Conservation (phyloP, 1,140 invertebrate genomes). For the Ceratoteleas bidentatus region DNA sequence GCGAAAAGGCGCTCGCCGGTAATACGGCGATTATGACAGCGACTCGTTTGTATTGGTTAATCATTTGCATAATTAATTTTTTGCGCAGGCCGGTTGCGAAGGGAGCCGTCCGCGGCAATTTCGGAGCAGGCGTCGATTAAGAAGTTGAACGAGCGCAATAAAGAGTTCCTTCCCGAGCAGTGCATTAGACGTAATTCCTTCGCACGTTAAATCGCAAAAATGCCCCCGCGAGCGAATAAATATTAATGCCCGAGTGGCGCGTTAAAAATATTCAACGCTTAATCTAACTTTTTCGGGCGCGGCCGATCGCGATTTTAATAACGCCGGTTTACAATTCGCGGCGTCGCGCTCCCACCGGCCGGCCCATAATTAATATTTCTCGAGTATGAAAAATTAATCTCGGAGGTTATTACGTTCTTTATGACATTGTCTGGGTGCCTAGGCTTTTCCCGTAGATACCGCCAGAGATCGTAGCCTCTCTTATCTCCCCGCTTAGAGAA, state of each 20-base stretch:
- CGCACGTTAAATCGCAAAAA: too few species aligned
- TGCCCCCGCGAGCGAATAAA: too few species aligned
- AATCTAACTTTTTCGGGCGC: too few species aligned
- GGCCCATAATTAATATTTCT: conserved; percentile 68
- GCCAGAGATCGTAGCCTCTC: conserved; percentile 50
- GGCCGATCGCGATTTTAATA: conserved; percentile 61
- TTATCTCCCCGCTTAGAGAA: conserved; percentile 69
- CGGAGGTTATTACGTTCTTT: conserved; percentile 67
- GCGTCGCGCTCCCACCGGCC: conserved; percentile 21
- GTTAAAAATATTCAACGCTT: too few species aligned
- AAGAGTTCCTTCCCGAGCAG: too few species aligned
- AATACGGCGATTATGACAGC: conserved; percentile 30
- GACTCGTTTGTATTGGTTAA: conserved; percentile 50
- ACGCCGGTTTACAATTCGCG: conserved; percentile 51
- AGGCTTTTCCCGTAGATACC: conserved; percentile 61
- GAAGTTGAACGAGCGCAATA: too few species aligned
- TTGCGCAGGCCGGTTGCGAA: background rate
- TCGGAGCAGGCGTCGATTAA: background rate
- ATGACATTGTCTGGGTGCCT: conserved; percentile 62
- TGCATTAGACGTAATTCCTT: too few species aligned
- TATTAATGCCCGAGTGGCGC: too few species aligned
- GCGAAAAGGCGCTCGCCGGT: background rate
- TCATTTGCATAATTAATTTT: conserved; percentile 57
- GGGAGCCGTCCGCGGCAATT: conserved; percentile 5
- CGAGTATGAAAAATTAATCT: conserved; percentile 68